phyloP scores from a whole-genome alignment of 1,140 invertebrate genomes.

The Scaptomyza graminum region DNA sequence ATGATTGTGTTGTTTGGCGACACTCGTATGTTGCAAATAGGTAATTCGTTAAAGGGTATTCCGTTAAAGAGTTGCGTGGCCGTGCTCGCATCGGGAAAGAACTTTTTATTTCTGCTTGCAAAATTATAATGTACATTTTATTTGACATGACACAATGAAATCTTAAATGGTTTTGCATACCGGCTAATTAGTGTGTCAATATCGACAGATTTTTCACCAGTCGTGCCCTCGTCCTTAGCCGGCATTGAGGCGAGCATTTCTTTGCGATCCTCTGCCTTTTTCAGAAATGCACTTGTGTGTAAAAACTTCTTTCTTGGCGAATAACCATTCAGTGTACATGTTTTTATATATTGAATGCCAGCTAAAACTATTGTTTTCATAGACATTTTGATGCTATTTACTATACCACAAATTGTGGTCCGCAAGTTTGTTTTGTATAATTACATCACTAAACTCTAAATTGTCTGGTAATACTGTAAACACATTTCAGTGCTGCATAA shows the following conservation, averaged over 20 bases:
- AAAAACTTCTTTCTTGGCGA: conserved; percentile 48
- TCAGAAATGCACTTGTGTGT: conserved; percentile 77
- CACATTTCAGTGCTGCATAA: conserved; percentile 18
- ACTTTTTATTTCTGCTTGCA: conserved; percentile 86
- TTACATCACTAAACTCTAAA: conserved; percentile 38
- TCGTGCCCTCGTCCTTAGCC: conserved; percentile 87
- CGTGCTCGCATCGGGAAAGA: conserved; percentile 90
- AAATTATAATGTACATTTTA: conserved; percentile 41
- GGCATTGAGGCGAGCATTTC: conserved; percentile 86
- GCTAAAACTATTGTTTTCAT: conserved; percentile 53
- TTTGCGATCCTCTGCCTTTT: conserved; percentile 86
- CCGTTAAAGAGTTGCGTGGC: conserved; percentile 91
- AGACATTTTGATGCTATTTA: conserved; percentile 45
- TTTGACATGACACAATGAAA: neutral
- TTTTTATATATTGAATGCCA: conserved; percentile 36
- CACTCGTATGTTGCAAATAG: conserved; percentile 92
- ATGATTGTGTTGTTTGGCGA: conserved; percentile 95
- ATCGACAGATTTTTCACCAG: conserved; percentile 87
- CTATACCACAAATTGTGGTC: neutral
- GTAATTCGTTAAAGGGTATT: conserved; percentile 90
- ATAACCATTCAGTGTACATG: neutral
- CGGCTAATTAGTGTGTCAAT: conserved; percentile 85
- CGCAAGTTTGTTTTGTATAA: conserved; percentile 16
- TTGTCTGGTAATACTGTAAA: conserved; percentile 13
- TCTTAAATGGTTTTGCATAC: conserved; percentile 56